Base-by-base conservation (phyloP, 2,113 vertebrate genomes). In the Ascaphus truei region DNA sequence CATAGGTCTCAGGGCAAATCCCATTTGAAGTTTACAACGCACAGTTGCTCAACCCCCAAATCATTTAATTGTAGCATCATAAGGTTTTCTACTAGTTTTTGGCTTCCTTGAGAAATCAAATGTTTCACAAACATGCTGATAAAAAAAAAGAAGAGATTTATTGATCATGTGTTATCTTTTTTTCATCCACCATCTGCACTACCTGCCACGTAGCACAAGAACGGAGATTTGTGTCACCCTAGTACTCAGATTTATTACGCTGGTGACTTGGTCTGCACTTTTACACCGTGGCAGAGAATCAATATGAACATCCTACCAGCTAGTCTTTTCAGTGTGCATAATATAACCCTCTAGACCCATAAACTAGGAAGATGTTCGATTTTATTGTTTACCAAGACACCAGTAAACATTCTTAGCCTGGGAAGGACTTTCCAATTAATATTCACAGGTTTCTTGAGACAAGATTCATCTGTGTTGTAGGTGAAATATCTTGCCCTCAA, bases 131-230 rank as follows among this genome's bases (percentile, higher is more conserved):
- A 39, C 20, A 22, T 9, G 30, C 29, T 76, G 74, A 76, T 78
- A 77, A 79, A 81, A 80, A 81, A 4, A 51, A 77, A 79, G 80
- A 80, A 81, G 5, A 51, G 67, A 69, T 76, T 77, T 80, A 79
- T 83, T 11, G 33, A 76, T 76, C 29, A 15, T 4, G 3, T 39
- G 53, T 72, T 47, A 29, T 68, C 37, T 72, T 75, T 77, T 27
- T 77, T 74, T 65, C 62, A 72, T 58, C 65, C 3, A 67, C 50
- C 68, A 77, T 79, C 77, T 77, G 51, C 73, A 72, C 22, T 41
- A 52, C 25, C 27, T 77, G 67, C 39, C 73, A 55, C 20, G 20
- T 26, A 48, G 65, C 60, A 78, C 51, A 74, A 59, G 72, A 79
- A 55, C 30, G 30, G 43, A 68, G 72, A 77, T 72, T 55, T 76